Evolutionary conservation across 2,888 invertebrate species (phyloP).

Genomic region (Bimastos eiseni): DNA sequence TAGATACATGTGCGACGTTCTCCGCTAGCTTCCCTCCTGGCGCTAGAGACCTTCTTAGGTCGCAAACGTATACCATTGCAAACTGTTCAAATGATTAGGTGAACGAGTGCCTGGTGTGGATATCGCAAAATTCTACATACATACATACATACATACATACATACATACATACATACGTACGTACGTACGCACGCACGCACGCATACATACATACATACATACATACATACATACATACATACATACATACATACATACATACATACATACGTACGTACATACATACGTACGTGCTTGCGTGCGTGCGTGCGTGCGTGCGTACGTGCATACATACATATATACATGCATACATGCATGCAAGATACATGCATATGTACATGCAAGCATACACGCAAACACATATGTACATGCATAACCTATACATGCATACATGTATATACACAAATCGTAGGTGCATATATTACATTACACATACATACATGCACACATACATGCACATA

Average conservation of each 20-base stretch:
- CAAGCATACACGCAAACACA: background rate
- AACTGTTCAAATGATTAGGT: no score
- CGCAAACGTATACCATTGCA: no score
- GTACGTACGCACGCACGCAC: conserved; percentile 39
- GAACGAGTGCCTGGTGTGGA: no score
- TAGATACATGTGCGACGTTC: no score
- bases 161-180: conserved; percentile 37
- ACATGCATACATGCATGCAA: background rate
- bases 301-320: background rate
- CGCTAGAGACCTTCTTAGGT: no score
- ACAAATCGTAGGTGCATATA: no score
- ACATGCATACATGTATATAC: no score
- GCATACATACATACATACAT: conserved; percentile 40
- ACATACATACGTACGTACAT: conserved; percentile 22
- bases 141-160: conserved; percentile 34
- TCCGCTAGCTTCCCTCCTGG: no score
- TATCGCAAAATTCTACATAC: no score
- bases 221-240: conserved; percentile 28
- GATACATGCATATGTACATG: background rate
- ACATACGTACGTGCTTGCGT: background rate
- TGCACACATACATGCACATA: no score
- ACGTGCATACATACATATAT: background rate
- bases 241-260: conserved; percentile 16
- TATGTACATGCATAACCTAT: no score
- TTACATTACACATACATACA: no score